Conservation (phyloP, 1,140 invertebrate genomes). For the Trinorchestia longiramus region DNA sequence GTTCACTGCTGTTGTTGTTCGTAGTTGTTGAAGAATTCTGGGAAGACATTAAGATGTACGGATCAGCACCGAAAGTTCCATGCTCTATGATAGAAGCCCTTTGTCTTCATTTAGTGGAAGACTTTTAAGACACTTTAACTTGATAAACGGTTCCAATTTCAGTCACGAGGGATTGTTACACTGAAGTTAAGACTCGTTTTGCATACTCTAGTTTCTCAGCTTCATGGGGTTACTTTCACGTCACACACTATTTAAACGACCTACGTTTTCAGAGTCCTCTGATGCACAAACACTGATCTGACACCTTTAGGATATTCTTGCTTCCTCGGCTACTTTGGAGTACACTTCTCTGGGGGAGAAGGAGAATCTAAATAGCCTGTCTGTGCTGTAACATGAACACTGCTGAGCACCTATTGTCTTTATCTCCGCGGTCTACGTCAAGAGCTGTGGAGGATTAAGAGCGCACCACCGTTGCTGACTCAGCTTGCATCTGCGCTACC, state of each 20-base stretch:
- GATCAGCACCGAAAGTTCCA: too few relatives aligned
- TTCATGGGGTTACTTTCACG: background rate
- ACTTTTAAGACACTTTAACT: background rate
- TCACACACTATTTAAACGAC: background rate
- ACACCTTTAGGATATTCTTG: background rate
- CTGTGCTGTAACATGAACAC: background rate
- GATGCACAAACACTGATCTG: background rate
- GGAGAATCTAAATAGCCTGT: background rate
- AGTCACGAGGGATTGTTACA: background rate
- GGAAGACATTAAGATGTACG: background rate
- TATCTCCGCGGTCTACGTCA: background rate
- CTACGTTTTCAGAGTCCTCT: background rate
- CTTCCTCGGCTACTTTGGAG: background rate
- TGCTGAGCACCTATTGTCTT: background rate
- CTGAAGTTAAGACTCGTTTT: background rate
- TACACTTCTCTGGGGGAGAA: background rate
- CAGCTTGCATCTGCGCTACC: background rate
- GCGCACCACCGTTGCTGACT: too few relatives aligned
- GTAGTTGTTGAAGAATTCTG: background rate
- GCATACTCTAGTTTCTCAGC: background rate
- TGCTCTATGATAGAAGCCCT: too few relatives aligned
- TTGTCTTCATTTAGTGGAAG: background rate
- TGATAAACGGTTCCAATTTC: background rate
- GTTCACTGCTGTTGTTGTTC: background rate
- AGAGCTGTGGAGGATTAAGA: background rate